A percentile compares a stretch with the other conserved stretches of the same genome.
Evolutionary conservation across 2,113 vertebrate genomes (phyloP).

Genomic region (Sylvilagus bachmani): DNA sequence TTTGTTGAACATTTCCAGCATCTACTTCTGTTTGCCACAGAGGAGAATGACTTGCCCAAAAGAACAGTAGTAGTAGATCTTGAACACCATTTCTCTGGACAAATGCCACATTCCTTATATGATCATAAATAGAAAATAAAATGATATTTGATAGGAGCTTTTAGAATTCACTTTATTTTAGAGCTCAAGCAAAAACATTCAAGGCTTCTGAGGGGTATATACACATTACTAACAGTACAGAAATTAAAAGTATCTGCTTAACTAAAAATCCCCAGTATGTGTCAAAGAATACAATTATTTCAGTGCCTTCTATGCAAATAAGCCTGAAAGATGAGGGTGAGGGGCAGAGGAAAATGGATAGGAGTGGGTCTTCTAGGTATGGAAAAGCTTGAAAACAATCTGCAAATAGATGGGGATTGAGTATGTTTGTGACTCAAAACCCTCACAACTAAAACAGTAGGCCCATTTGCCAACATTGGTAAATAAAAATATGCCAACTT

Average conservation of each 20-base stretch:
- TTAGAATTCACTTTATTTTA: constrained; percentile 36
- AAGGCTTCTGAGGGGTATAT: background rate
- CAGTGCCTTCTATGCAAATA: background rate
- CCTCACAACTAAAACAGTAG: background rate
- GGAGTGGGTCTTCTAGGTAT: background rate
- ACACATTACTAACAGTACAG: constrained; percentile 9
- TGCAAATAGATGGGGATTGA: background rate
- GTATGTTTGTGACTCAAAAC: constrained; percentile 14
- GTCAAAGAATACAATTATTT: background rate
- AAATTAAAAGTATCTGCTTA: constrained; percentile 39
- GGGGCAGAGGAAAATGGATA: rapidly evolving
- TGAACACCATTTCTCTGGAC: background rate
- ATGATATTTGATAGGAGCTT: background rate
- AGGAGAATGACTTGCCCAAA: background rate
- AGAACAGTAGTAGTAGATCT: background rate
- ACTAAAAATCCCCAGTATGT: background rate
- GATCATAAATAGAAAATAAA: background rate
- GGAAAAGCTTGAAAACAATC: background rate
- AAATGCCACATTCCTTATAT: background rate
- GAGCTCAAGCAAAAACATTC: constrained; percentile 2
- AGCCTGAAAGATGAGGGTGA: background rate
- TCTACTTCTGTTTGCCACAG: background rate
- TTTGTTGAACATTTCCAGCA: background rate
- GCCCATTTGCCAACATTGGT: background rate
- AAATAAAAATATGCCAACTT: no score